Evolutionary conservation across 2,888 invertebrate genomes (phyloP).

Genomic region (Petrolisthes manimaculis): DNA sequence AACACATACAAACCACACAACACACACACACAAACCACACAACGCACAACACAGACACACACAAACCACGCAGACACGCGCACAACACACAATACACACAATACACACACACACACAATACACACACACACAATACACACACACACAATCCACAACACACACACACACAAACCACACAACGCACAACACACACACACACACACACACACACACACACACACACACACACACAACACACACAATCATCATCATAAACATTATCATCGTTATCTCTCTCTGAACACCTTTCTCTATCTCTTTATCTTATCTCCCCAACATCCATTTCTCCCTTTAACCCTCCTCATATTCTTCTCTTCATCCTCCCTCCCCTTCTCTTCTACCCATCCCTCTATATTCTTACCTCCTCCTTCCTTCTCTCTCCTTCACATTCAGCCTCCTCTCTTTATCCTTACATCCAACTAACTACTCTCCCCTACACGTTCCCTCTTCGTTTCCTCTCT

Average conservation of each 20-base stretch:
- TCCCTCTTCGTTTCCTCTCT: not conserved
- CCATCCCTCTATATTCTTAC: not conserved
- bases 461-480: not conserved
- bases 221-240: too few species aligned
- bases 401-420: not conserved
- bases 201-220: too few species aligned
- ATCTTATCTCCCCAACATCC: not conserved
- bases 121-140: too few species aligned
- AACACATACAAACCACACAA: not conserved
- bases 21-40: not conserved
- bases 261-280: not conserved
- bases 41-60: not conserved
- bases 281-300: not conserved
- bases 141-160: too few species aligned
- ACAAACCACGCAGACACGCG: not conserved
- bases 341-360: not conserved
- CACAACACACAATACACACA: too few species aligned
- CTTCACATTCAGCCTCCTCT: not conserved
- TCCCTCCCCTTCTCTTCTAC: not conserved
- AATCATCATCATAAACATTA: too few species aligned
- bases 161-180: too few species aligned
- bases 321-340: not conserved
- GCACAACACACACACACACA: too few species aligned
- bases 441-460: not conserved
- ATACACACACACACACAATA: too few species aligned